These are phyloP conservation scores for Malthinus seriepunctatus DNA, from an alignment of 2,888 invertebrate genomes.

Conservation along the genomic window DNA sequence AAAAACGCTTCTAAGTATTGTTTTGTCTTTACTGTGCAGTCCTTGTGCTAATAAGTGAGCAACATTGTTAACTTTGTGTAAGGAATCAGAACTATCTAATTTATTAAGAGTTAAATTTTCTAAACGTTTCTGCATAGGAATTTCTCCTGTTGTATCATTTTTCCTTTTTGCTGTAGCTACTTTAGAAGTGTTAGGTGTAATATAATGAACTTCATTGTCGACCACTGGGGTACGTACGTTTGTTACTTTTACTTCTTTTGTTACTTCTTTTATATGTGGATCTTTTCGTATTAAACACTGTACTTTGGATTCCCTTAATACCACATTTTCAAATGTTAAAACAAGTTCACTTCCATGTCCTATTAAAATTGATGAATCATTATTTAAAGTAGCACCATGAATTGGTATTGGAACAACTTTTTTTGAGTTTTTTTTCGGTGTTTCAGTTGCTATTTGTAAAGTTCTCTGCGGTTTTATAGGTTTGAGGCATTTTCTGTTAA, in stretches of 20 bases:
- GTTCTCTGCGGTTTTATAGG: constrained; percentile 67
- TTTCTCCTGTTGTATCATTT: constrained; percentile 56
- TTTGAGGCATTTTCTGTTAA: constrained; percentile 56
- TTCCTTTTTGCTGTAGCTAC: constrained; percentile 47
- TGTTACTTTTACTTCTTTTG: constrained; percentile 43
- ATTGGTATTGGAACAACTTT: constrained; percentile 61
- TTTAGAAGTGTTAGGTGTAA: constrained; percentile 51
- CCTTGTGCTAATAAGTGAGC: constrained; percentile 83
- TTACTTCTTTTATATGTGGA: constrained; percentile 25
- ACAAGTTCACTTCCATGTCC: constrained; percentile 58
- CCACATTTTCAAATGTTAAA: constrained; percentile 16
- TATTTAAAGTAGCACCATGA: constrained; percentile 53
- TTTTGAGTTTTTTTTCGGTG: constrained; percentile 49
- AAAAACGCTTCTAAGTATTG: constrained; percentile 74
- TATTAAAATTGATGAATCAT: constrained; percentile 56
- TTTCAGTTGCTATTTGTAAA: constrained; percentile 64
- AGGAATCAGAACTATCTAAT: constrained; percentile 55
- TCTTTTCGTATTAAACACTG: constrained; percentile 57
- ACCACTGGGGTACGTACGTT: constrained; percentile 55
- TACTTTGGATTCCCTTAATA: constrained; percentile 46
- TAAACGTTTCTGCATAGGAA: constrained; percentile 82
- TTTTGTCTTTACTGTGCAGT: constrained; percentile 80
- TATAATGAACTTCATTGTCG: constrained; percentile 57
- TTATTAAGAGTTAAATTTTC: constrained; percentile 76
- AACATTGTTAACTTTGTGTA: constrained; percentile 70